Base-by-base conservation (phyloP, 2,113 vertebrate genomes). In the Seriola aureovittata region DNA sequence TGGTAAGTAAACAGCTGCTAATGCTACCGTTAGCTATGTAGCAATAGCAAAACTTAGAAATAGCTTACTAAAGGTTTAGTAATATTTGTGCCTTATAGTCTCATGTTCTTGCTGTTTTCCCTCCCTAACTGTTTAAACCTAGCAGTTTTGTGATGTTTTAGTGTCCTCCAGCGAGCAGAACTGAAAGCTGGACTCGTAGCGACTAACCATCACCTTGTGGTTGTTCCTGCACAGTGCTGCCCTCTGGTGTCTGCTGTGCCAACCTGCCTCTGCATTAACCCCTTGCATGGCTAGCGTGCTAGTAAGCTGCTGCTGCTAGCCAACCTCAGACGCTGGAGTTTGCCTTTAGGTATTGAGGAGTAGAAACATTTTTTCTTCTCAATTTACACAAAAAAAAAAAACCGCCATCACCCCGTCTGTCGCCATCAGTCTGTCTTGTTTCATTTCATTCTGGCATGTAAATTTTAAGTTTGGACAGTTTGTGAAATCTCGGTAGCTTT, bases 211-310 rank as follows among this genome's bases (percentile, higher is more conserved):
- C 40, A 52, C 75, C 40, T 72, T 88, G 55, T 93, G 85, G 75
- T 93, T 92, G 76, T 87, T 79, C 76, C 81, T 89, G 85, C 91
- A 74, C 91, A 92, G 90, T 80, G 81, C 60, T 81, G 70, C 32
- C 69, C 57, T 75, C 71, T 85, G 78, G 58, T 85, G 72, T 68
- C 68, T 8, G 73, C 80, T 84, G 72, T 81, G 64, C 64, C 63
- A 34, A 38, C 75, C 66, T 80, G 71, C 75, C 63, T 70, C 71
- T 71, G 73, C 82, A 83, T 71, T 93, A 90, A 91, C 89, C 85
- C 73, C 83, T 92, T 89, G 82, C 93, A 85, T 85, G 87, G 75
- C 88, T 92, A 83, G 81, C 62, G 57, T 38, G 71, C 75, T 75
- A 75, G 34, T 55, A 78, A 32, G 73, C 34, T 38, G 32, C 52